Conservation (phyloP, 23 tunicate genomes). For the Halocynthia aurantium region DNA sequence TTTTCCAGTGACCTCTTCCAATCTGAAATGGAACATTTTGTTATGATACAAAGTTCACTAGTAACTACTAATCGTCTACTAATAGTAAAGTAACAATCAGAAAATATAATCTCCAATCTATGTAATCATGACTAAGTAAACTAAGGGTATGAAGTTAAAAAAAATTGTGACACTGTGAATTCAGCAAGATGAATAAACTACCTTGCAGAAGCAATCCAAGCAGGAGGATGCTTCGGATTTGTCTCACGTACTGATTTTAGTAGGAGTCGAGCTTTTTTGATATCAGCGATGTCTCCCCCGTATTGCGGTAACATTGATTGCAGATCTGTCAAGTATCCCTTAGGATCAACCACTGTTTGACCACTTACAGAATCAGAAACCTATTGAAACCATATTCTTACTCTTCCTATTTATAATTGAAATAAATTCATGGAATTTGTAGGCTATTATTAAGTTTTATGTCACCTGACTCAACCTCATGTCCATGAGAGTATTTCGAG, state of each 20-base stretch:
- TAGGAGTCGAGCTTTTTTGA: conserved; percentile 88
- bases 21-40: conserved; percentile 6
- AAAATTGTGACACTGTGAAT: too few relatives aligned
- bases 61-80: too few relatives aligned
- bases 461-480: conserved; percentile 91
- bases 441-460: too few relatives aligned
- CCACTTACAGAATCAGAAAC: conserved; percentile 98
- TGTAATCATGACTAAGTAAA: too few relatives aligned
- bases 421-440: too few relatives aligned
- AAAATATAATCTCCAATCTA: neutral
- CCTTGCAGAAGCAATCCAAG: conserved; percentile 98
- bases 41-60: neutral
- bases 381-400: conserved; percentile 6
- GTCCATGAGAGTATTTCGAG: conserved; percentile 98
- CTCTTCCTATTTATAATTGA: too few relatives aligned
- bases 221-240: conserved; percentile 99
- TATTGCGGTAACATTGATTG: conserved; percentile 97
- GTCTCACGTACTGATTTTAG: conserved; percentile 97
- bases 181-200: neutral
- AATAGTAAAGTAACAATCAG: neutral
- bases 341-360: conserved; percentile 99
- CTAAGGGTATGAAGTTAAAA: too few relatives aligned
- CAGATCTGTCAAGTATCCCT: conserved; percentile 95
- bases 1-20: conserved; percentile 97
- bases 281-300: conserved; percentile 94